Evolutionary conservation across 2,888 invertebrate species (phyloP), one percentile per base, ranked within the genome.

Genomic region (Tillus elongatus): DNA sequence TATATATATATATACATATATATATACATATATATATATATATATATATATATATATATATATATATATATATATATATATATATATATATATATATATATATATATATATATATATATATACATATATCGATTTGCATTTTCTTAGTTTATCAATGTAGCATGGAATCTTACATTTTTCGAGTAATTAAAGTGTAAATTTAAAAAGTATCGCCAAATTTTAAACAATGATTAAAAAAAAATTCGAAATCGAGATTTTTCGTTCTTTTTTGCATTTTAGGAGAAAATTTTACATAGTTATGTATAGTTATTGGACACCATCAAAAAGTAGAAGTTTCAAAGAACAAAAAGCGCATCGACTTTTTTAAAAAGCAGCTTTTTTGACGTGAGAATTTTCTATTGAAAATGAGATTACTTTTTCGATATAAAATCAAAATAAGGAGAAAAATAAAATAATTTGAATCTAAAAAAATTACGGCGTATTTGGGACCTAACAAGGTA

Each of bases 351-450:
- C 24, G 6, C 24, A 19, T n/a, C 24, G 6, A 19, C 24, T 19
- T 19, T 19, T 19, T 19, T 19, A 8, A 19, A 19, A 19, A 6
- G 24, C 24, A 19, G 24, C 6, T 19, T 8, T 19, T 19, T 19
- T 19, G 24, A 19, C 24, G n/a, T n/a, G 24, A 19, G 24, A 6
- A 19, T 19, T 19, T 19, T 19, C 24, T 6, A 19, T 19, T 19
- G 24, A 19, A 19, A 19, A 19, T 19, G 6, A 19, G 24, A n/a
- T 6, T 19, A n/a, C 24, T 19, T 19, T 19, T n/a, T 19, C 24
- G 24, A 33, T 33, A 33, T 33, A 15, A 33, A 33, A 8, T 33
- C 12, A 33, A 33, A 33, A 33, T 33, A 19, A 33, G 15, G 33
- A 15, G 33, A 33, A 33, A 33, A 33, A 33, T 15, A 15, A 15